Base-by-base conservation (phyloP, 2,797 vertebrate species). In the Eleutherodactylus coqui region DNA sequence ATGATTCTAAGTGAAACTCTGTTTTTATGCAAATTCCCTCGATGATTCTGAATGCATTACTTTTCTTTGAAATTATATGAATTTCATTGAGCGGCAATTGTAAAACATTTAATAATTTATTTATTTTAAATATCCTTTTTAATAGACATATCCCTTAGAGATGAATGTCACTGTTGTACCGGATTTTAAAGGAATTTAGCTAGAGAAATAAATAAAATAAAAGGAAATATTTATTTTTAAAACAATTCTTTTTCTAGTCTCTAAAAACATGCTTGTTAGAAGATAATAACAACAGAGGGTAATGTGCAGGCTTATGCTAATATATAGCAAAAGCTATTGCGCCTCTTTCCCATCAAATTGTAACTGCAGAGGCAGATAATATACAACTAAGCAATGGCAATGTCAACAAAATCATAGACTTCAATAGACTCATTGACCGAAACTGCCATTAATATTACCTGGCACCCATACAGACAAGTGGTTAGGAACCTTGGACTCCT, bases 101-200 rank as follows among this genome's bases (percentile, higher is more conserved):
- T 94, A 93, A 92, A 93, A 93, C 91, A 93, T 92, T 92, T 91
- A 89, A 92, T 89, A 94, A 90, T 82, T 93, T 91, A 93, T 93
- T 94, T 93, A 90, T 93, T 91, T 89, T 93, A 91, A 93, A 93
- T 87, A 91, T 89, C 86, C 91, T 67, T 75, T 92, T 91, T 93
- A 93, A 92, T 88, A 93, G 89, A 86, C 76, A 62, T 80, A 91
- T 89, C 91, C 88, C 90, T 86, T 91, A 87, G 85, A 91, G 90
- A 88, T 91, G 82, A 89, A 45, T 90, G 89, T 89, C 85, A 83
- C 64, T 78, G 86, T 86, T 11, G 38, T 79, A 58, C 80, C 91
- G 64, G 82, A 91, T 89, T 88, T 91, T 90, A 88, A 92, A 92
- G 14, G 91, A 92, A 90, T 91, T 21, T 84, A 36, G 86, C 76